Base-by-base conservation (phyloP, 2,888 invertebrate species). In the Euphydryas editha region DNA sequence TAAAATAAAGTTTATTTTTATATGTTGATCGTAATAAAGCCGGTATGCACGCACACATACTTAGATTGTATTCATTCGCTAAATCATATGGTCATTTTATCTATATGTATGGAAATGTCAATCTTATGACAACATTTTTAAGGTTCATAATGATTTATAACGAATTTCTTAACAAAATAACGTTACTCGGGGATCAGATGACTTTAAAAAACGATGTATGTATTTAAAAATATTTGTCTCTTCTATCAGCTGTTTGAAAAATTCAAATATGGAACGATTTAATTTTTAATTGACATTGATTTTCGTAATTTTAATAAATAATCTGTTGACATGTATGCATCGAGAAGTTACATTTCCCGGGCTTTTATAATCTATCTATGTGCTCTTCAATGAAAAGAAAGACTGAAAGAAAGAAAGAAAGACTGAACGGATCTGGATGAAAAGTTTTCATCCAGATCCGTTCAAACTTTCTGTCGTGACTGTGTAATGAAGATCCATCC, bases 31-130 rank as follows among this genome's bases (percentile, higher is more conserved):
- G n/a, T 20, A 44, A 51, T 42, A 65, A 77, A 77, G 79, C 78
- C 80, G 80, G 81, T 82, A 73, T 72, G 65, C 81, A 80, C 79
- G 70, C 72, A 82, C 82, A 69, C 81, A 83, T 79, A 81, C 78
- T 75, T 72, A 67, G 68, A 76, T 69, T 71, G 77, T 76, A 83
- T 87, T 85, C 83, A 84, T 81, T n/a, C 83, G 79, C 84, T 80
- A 83, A 86, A 87, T 83, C 88, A 88, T 87, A 87, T 88, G 88
- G 78, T 81, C 76, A 72, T 56, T 74, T 62, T 46, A 49, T n/a
- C 55, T 3, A 8, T 44, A 3, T n/a, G 3, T 11, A 15, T 39
- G 39, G 8, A 39, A 39, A 4, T 1, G 3, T 39, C 0, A 15
- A 39, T 3, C 11, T 15, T 4, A 15, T 5, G 1, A 4, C 1